Base-by-base conservation (phyloP, 2,888 invertebrate genomes). In the Drosophila cracens region DNA sequence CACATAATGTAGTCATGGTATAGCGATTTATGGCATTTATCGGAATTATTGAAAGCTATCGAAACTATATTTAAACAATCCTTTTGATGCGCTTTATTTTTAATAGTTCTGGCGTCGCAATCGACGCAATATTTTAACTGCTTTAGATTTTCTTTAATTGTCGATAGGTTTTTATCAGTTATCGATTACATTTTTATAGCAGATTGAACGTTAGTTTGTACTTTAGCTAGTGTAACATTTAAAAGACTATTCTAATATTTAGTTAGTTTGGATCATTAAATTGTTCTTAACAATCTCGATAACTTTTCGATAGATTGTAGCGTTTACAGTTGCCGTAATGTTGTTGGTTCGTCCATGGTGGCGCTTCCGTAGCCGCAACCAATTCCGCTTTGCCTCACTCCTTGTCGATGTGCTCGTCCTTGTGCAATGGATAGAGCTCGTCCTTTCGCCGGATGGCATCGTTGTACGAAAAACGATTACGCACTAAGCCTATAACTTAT, bases 401-500 rank as follows among this genome's bases (percentile, higher is more conserved):
- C 36, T 18, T 21, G n/a, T 5, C 13, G 13, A n/a, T 40, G 31
- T 52, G 4, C 18, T 11, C 33, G 27, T 36, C 49, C 11, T 27
- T 18, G 25, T 16, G 34, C n/a, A 21, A 11, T 43, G 43, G 43
- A 21, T 21, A 13, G 11, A 21, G 43, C 43, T 21, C 43, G 43
- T 43, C 58, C 62, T 63, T 51, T 71, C 48, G 54, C 58, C 58
- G 82, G 68, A 67, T 74, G 87, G 70, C 81, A 69, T 68, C 81
- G 71, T 74, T 83, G 79, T 76, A 85, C 88, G 89, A 84, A 90
- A 84, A 90, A 88, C 87, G 89, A 91, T 90, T 90, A 90, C 87
- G 82, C 80, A 81, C 82, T 87, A 90, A 90, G 87, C 90, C 89
- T 87, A 87, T 90, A 89, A 88, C 90, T 90, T 91, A 87, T 86